phyloP scores from a whole-genome alignment of 2,113 vertebrate genomes.

The Pteronura brasiliensis region DNA sequence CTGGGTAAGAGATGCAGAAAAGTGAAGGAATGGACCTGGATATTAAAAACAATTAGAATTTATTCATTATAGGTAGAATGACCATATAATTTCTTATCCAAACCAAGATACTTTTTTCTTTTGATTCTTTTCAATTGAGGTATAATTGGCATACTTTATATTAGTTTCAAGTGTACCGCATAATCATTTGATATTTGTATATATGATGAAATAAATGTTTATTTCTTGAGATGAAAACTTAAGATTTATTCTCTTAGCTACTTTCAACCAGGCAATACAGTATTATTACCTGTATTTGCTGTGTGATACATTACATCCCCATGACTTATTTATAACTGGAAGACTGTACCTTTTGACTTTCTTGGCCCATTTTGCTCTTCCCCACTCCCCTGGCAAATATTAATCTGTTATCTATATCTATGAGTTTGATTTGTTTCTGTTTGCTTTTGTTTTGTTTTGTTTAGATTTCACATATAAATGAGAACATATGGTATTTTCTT shows the following conservation, averaged over 20 bases:
- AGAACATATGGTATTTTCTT: not conserved
- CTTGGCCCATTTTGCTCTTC: not conserved
- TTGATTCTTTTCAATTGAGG: not conserved
- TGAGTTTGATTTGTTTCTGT: not conserved
- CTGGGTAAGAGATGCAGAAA: not conserved
- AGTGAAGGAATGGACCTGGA: not conserved
- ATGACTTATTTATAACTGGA: not conserved
- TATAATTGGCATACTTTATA: not conserved
- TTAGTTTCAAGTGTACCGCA: not conserved
- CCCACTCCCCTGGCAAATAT: not conserved
- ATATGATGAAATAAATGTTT: not conserved
- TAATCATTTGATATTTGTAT: not conserved
- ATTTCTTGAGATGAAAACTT: not conserved
- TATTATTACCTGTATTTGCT: not conserved
- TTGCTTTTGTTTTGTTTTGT: not conserved
- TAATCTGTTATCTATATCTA: not conserved
- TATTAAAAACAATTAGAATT: not conserved
- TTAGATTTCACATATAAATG: not conserved
- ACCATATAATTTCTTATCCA: not conserved
- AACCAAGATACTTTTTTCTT: not conserved
- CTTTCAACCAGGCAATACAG: not conserved
- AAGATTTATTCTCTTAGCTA: not conserved
- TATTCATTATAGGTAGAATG: not conserved
- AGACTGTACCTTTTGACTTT: not conserved
- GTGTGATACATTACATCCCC: not conserved